Percentiles rank a stretch among this genome's conserved stretches.
phyloP scores from a whole-genome alignment of 2,797 vertebrate genomes.

The Sus cebifrons region DNA sequence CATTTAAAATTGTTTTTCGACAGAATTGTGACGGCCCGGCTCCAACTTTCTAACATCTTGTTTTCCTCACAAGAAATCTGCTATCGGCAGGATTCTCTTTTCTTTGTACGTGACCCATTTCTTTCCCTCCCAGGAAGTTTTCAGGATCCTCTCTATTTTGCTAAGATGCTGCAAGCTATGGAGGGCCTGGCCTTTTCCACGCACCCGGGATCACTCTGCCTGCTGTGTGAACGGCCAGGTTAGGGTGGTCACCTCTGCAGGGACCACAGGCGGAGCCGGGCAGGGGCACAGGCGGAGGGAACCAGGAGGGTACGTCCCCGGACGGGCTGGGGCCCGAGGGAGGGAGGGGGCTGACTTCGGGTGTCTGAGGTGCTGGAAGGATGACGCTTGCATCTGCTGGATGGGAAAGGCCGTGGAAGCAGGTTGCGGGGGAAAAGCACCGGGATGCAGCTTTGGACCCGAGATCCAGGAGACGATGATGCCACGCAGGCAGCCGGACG shows the following conservation, averaged over 20 bases:
- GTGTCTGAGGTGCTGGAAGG: not conserved
- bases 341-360: accelerated
- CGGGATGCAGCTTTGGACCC: not conserved
- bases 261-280: not conserved
- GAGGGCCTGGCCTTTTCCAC: not conserved
- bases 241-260: not conserved
- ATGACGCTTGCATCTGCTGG: not conserved
- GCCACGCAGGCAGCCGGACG: not conserved
- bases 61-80: slow-evolving; percentile 21
- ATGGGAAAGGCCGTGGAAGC: not conserved
- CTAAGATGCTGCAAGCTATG: not conserved
- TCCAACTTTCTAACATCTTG: not conserved
- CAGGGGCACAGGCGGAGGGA: not conserved
- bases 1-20: slow-evolving; percentile 9
- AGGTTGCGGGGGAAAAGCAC: not conserved
- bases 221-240: not conserved
- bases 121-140: not conserved
- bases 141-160: not conserved
- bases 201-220: not conserved
- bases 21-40: not conserved
- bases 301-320: not conserved
- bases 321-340: accelerated
- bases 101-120: not conserved
- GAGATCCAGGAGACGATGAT: not conserved
- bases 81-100: not conserved